Conservation (phyloP, 2,888 invertebrate species). For the Drosophila prolongata region DNA sequence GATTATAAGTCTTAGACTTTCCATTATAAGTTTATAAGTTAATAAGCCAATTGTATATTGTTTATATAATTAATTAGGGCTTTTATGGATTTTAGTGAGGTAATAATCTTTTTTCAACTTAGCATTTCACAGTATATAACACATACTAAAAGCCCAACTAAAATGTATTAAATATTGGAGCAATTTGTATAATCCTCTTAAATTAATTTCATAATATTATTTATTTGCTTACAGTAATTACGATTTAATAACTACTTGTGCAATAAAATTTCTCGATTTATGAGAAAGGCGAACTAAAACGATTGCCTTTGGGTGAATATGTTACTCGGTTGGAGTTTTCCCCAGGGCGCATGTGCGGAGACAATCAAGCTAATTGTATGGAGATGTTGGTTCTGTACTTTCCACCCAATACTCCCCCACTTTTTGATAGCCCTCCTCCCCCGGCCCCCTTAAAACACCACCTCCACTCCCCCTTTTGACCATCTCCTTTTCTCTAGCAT, state of each 20-base stretch:
- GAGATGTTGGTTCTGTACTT: conserved; percentile 36
- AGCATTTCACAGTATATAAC: too few species aligned
- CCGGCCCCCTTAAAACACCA: background rate
- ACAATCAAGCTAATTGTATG: conserved; percentile 81
- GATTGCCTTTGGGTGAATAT: conserved; percentile 10
- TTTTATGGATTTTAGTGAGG: too few species aligned
- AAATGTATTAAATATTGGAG: too few species aligned
- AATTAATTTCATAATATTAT: too few species aligned
- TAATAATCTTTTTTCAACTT: too few species aligned
- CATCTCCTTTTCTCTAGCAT: conserved; percentile 9
- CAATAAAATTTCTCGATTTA: conserved; percentile 7
- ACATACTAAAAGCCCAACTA: too few species aligned
- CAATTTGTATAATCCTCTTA: too few species aligned
- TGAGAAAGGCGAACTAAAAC: background rate
- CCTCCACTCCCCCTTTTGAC: background rate
- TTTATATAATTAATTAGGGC: too few species aligned
- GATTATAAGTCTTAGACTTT: too few species aligned
- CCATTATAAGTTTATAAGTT: too few species aligned
- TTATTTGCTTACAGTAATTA: background rate
- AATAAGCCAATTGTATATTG: too few species aligned
- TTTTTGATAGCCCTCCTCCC: background rate
- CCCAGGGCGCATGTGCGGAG: conserved; percentile 63
- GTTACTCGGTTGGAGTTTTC: conserved; percentile 7
- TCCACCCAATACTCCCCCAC: conserved; percentile 7
- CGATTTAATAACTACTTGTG: background rate